Evolutionary conservation across 2,797 vertebrate species (phyloP), one percentile per base, ranked within the genome.

Genomic region (Tamandua tetradactyla): DNA sequence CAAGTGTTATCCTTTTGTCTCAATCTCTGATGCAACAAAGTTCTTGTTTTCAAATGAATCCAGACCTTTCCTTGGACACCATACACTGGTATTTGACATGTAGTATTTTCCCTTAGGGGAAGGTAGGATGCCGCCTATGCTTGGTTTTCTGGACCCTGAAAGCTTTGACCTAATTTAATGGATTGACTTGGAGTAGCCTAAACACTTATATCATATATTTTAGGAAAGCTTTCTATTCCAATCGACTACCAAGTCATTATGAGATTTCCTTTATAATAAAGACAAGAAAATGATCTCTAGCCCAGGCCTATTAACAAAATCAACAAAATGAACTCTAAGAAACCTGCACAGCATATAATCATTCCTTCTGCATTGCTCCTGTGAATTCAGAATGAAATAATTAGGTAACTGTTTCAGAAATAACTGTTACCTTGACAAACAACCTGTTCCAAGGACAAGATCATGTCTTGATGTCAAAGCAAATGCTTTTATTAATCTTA

Each of bases 401-500:
- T 96, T 89, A 94, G 47, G 30, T 78, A 93, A 75, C 61, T 93
- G 22, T 89, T 57, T 55, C 55, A 94, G 55, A 62, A 97, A 87
- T 9, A 88, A 91, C 92, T 96, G 71, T 95, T 97, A 47, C 44
- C 78, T 95, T 97, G 89, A 25, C 47, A 79, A 25, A 14, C 20
- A 93, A 97, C 84, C 72, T 95, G 68, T 64, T 96, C 64, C 69
- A 91, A 96, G 79, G 64, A 40, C 93, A 69, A 93, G 78, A 96
- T 87, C 37, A 93, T 8, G 25, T 85, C 89, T 96, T 96, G 61
- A 68, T 96, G 44, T 81, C 30, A 96, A 97, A 97, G 89, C 72
- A 96, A 97, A 94, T 10, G 66, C 52, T 98, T 97, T 96, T 37
- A 94, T 95, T 80, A 96, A 94, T 82, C 1, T 94, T 49, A 95